Evolutionary conservation across 1,140 invertebrate genomes (phyloP).

Genomic region (Lordiphosa clarofinis): DNA sequence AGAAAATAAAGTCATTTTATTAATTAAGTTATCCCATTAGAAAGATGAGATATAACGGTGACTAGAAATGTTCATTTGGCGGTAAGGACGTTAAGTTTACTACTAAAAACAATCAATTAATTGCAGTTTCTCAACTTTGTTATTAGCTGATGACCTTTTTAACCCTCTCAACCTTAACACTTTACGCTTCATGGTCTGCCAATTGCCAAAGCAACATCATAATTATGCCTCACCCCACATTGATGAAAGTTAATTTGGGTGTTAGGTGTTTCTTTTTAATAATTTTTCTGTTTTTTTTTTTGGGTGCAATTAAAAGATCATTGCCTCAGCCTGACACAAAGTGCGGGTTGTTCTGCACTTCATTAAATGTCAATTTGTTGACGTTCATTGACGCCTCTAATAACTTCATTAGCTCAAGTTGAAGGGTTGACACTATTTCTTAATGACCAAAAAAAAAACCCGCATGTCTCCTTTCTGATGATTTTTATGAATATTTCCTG

Average conservation of each 20-base stretch:
- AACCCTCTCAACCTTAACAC: conserved; percentile 22
- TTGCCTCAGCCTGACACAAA: conserved; percentile 21
- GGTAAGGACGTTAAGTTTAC: too few relatives aligned
- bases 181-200: conserved; percentile 50
- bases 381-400: conserved; percentile 68
- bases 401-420: conserved; percentile 62
- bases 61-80: too few relatives aligned
- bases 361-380: conserved; percentile 75
- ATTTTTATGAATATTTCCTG: conserved; percentile 73
- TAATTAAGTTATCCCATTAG: too few relatives aligned
- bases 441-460: conserved; percentile 36
- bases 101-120: too few relatives aligned
- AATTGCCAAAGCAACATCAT: conserved; percentile 43
- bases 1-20: too few relatives aligned
- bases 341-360: conserved; percentile 60
- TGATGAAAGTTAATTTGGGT: conserved; percentile 56
- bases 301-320: conserved; percentile 65
- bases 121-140: too few relatives aligned
- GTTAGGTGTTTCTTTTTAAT: conserved; percentile 36
- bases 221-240: conserved; percentile 43
- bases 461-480: conserved; percentile 46
- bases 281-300: neutral
- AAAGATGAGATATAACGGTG: too few relatives aligned
- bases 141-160: too few relatives aligned
- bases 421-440: conserved; percentile 46